phyloP scores from a whole-genome alignment of 2,888 invertebrate species.

The Agrilus biguttatus region DNA sequence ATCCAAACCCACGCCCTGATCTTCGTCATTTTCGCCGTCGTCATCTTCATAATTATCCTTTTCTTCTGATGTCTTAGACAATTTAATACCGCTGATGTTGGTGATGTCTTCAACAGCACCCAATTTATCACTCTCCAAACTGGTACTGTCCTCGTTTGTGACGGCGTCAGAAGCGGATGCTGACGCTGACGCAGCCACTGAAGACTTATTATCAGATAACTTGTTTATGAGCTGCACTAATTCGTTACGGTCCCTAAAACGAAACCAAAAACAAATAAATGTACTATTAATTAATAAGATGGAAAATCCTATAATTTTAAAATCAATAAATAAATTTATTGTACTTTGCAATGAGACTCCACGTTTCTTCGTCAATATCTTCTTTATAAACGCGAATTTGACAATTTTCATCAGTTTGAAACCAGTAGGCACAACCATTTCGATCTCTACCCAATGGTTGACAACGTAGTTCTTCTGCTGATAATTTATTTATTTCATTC shows the following conservation, averaged over 20 bases:
- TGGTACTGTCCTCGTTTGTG: slow-evolving; percentile 51
- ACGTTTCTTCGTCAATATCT: slow-evolving; percentile 91
- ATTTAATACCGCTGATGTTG: slow-evolving; percentile 10
- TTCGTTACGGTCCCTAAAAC: slow-evolving; percentile 45
- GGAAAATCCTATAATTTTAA: too few species aligned
- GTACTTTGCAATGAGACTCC: slow-evolving; percentile 83
- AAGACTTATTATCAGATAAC: slow-evolving; percentile 55
- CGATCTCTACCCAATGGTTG: slow-evolving; percentile 87
- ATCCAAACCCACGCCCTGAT: slow-evolving; percentile 10
- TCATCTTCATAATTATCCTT: slow-evolving; percentile 16
- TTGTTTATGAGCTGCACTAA: slow-evolving; percentile 64
- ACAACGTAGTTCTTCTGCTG: slow-evolving; percentile 66
- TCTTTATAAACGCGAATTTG: slow-evolving; percentile 88
- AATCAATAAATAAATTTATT: slow-evolving; percentile 10
- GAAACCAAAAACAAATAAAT: slow-evolving; percentile 3
- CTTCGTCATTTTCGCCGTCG: too few species aligned
- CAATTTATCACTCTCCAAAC: slow-evolving; percentile 40
- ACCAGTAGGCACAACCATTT: slow-evolving; percentile 87
- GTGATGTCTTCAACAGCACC: slow-evolving; percentile 10
- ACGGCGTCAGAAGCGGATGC: slow-evolving; percentile 37
- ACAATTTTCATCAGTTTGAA: slow-evolving; percentile 75
- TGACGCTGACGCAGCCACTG: slow-evolving; percentile 12
- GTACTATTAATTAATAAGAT: not conserved
- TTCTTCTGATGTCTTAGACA: not conserved
- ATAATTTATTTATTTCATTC: slow-evolving; percentile 63